Conservation (phyloP, 2,888 invertebrate genomes). For the Ophion costatus region DNA sequence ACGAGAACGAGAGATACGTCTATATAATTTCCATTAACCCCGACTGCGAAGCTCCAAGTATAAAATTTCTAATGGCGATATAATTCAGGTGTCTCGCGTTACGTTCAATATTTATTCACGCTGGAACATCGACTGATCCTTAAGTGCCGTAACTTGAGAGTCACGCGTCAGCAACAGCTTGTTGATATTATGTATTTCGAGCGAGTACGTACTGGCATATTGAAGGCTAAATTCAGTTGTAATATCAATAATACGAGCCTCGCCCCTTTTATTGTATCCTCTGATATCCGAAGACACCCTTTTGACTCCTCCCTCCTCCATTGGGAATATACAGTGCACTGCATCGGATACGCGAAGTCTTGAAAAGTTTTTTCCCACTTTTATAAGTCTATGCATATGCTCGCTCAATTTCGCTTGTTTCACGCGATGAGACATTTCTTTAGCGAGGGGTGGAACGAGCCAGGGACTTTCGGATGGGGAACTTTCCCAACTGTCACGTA, state of each 20-base stretch:
- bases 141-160: slow-evolving; percentile 53
- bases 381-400: slow-evolving; percentile 36
- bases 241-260: slow-evolving; percentile 51
- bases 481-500: too few relatives aligned
- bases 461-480: too few relatives aligned
- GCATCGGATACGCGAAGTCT: not conserved
- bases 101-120: slow-evolving; percentile 48
- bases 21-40: slow-evolving; percentile 39
- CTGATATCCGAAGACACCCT: slow-evolving; percentile 46
- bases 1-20: slow-evolving; percentile 10
- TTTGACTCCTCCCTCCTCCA: slow-evolving; percentile 11
- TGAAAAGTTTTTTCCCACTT: slow-evolving; percentile 27
- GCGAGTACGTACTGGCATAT: not conserved
- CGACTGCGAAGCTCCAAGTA: not conserved
- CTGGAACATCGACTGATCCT: slow-evolving; percentile 28
- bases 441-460: not conserved
- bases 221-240: slow-evolving; percentile 24
- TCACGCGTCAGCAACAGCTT: slow-evolving; percentile 46
- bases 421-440: not conserved
- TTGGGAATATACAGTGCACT: slow-evolving; percentile 3
- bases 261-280: slow-evolving; percentile 49
- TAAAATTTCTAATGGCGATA: slow-evolving; percentile 41
- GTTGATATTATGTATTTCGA: slow-evolving; percentile 28
- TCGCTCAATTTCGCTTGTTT: not conserved
- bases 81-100: slow-evolving; percentile 36